Percentiles rank a stretch among this genome's conserved stretches.
These are phyloP conservation scores for Mythimna vitellina DNA, from an alignment of 2,888 invertebrate species.

Conservation along the genomic window DNA sequence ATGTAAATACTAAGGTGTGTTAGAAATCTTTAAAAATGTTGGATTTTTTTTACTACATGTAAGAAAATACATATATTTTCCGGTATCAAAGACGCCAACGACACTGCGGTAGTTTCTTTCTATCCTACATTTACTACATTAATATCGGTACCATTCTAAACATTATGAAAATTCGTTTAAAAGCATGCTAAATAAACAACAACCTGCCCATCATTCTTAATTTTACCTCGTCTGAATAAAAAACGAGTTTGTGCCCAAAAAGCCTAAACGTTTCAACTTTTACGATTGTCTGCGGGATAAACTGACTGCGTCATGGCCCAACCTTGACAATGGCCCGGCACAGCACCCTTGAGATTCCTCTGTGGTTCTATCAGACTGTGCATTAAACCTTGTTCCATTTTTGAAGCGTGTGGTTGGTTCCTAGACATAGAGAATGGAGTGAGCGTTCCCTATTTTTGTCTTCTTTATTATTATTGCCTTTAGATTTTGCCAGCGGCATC, in stretches of 20 bases:
- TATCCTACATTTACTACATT: too few relatives aligned
- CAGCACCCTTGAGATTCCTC: slow-evolving; percentile 54
- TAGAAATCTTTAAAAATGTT: too few relatives aligned
- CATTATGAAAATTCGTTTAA: too few relatives aligned
- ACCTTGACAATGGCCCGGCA: slow-evolving; percentile 45
- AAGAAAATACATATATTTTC: too few relatives aligned
- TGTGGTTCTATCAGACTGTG: slow-evolving; percentile 26
- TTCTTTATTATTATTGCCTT: too few relatives aligned
- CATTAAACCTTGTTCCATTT: slow-evolving; percentile 55
- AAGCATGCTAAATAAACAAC: not conserved
- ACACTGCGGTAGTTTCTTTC: too few relatives aligned
- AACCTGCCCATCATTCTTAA: not conserved
- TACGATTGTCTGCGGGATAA: slow-evolving; percentile 12
- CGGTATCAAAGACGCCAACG: too few relatives aligned
- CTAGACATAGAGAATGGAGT: not conserved
- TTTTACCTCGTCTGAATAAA: slow-evolving; percentile 17
- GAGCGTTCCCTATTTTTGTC: not conserved
- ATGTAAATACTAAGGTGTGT: too few relatives aligned
- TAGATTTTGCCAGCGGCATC: too few relatives aligned
- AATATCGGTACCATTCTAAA: too few relatives aligned
- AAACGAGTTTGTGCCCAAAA: slow-evolving; percentile 19
- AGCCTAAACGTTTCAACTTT: slow-evolving; percentile 32
- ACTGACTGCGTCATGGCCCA: slow-evolving; percentile 20
- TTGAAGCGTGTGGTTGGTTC: slow-evolving; percentile 39
- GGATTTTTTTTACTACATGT: too few relatives aligned